These are phyloP conservation scores for Tinamus guttatus DNA, from an alignment of 2,113 vertebrate species.

Conservation along the genomic window DNA sequence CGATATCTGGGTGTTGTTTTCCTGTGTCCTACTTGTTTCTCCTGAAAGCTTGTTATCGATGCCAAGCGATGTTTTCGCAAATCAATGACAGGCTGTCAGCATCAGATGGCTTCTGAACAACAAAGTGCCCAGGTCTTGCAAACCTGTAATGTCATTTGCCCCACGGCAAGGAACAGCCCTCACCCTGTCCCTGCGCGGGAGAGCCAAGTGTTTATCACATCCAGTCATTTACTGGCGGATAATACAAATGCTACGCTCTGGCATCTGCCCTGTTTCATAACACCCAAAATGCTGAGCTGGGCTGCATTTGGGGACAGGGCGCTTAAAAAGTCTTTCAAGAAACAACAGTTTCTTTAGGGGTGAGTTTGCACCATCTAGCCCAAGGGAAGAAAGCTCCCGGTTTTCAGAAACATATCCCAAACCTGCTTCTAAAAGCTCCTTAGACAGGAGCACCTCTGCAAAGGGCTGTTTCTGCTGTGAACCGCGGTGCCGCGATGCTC, in stretches of 20 bases:
- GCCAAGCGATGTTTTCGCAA: constrained; percentile 49
- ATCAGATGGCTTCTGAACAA: constrained; percentile 54
- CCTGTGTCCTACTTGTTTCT: constrained; percentile 35
- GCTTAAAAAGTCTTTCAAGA: constrained; percentile 29
- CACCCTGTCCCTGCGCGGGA: constrained; percentile 5
- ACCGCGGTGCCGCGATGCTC: background rate
- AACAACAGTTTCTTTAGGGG: background rate
- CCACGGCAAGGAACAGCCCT: constrained; percentile 31
- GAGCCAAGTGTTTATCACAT: constrained; percentile 34
- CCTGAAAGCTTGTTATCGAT: constrained; percentile 46
- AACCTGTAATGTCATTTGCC: constrained; percentile 57
- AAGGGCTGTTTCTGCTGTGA: background rate
- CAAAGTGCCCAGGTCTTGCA: constrained; percentile 40
- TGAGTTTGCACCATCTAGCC: background rate
- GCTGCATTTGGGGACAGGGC: background rate
- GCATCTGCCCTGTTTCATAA: constrained; percentile 61
- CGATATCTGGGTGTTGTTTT: constrained; percentile 25
- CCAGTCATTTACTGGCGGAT: constrained; percentile 23
- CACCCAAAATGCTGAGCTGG: constrained; percentile 27
- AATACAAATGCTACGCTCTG: background rate
- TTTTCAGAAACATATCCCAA: background rate
- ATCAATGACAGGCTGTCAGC: constrained; percentile 67
- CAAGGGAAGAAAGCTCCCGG: background rate
- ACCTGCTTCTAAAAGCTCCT: background rate
- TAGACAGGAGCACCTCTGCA: background rate